Base-by-base conservation (phyloP, 2,888 invertebrate genomes). In the Lobophora halterata region DNA sequence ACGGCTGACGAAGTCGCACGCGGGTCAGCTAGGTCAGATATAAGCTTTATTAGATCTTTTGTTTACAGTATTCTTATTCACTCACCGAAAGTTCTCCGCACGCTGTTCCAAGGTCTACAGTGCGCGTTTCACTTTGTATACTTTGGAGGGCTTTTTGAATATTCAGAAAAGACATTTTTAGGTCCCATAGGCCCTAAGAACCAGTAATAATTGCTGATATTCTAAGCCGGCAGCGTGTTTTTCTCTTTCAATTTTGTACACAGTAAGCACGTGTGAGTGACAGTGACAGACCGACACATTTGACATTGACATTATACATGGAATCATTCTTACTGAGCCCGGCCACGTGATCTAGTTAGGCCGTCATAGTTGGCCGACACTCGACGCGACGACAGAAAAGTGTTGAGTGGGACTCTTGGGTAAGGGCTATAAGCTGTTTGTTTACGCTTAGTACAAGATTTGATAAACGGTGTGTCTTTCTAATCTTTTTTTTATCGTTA, bases 61-160 rank as follows among this genome's bases (percentile, higher is more conserved):
- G 45, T 48, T 43, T 52, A 42, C 44, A 36, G 27, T 31, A n/a
- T n/a, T n/a, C n/a, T n/a, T 8, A 5, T 3, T 21, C 18, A 67
- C 76, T 71, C 59, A 80, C 80, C 71, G 58, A 53, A 42, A 78
- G 55, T 51, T 67, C 60, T 39, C 55, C 52, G 56, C 80, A 78
- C 44, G 65, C 58, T 65, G 66, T 69, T 24, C 28, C 37, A 38
- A 80, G 61, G 36, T 74, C 71, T n/a, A 46, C 36, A 28, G 68
- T 70, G 30, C 47, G 58, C 18, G 79, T 70, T 50, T 65, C 59
- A 30, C 39, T 38, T 32, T 60, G 55, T 54, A 79, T 61, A 10
- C 49, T 55, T 49, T 57, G 54, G 14, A 71, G 55, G 6, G 64
- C 65, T 24, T 44, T 43, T 13, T 52, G 36, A 26, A 69, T 47